Base-by-base conservation (phyloP, 2,888 invertebrate genomes). In the Ceratothoa steindachneri region DNA sequence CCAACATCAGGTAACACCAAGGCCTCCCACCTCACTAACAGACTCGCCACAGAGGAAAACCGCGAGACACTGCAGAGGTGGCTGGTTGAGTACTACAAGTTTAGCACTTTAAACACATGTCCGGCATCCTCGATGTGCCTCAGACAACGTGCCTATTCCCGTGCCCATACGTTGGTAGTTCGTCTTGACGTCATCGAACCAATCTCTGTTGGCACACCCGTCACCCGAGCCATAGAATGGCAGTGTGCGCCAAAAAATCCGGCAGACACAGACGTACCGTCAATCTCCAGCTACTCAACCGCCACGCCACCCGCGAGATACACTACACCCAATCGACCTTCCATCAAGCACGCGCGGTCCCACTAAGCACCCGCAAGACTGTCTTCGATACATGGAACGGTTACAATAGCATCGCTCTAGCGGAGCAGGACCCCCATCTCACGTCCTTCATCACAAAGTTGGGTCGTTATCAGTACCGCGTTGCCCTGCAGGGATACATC, bases 91-190 rank as follows among this genome's bases (percentile, higher is more conserved):
- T n/a, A n/a, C 30, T 28, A 71, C 67, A 31, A 51, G 15, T 28
- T 29, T 9, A 71, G 72, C 68, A 72, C 55, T 15, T 72, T 72
- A 28, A 73, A 68, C 30, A 28, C 69, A 15, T 69, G 69, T 51
- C 41, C 51, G 30, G 1, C 28, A 65, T 55, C 55, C 74, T 4
- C 12, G 1, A 1, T 71, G 71, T 24, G 29, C 28, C 30, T 70
- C 74, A 0, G 27, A 70, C 60, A 30, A 65, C 53, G 55, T 60
- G 2, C 67, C 74, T 15, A 70, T 73, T 1, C 64, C 73, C 12
- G 27, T 69, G 19, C 73, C 70, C 0, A 30, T 41, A 24, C 70
- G 70, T 24, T 70, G 73, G 74, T 71, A 71, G 72, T 75, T 30
- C 0, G 12, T 3, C 30, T 31, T 0, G 70, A 70, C 0, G 65